These are phyloP conservation scores for Palythoa grandiflora DNA, from an alignment of 92 coral and sea anemone genomes.

Conservation along the genomic window DNA sequence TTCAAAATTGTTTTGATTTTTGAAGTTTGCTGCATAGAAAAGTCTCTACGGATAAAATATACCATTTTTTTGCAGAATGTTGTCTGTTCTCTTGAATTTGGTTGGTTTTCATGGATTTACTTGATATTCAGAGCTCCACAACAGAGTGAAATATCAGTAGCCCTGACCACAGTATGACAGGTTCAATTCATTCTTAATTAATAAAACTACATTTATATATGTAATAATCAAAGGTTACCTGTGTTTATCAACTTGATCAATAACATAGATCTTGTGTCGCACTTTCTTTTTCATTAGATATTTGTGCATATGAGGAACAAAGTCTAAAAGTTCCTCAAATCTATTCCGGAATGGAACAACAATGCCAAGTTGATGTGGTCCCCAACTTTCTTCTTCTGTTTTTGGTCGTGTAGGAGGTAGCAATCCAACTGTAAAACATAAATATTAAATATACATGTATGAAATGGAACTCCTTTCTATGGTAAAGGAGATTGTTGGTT, in stretches of 20 bases:
- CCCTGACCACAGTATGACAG: too few species aligned
- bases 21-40: too few species aligned
- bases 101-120: too few species aligned
- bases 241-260: slow-evolving; percentile 95
- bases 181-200: too few species aligned
- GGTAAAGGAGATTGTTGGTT: too few species aligned
- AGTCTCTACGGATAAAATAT: too few species aligned
- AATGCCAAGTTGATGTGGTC: slow-evolving; percentile 92
- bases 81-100: too few species aligned
- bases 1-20: too few species aligned
- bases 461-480: not conserved
- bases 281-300: slow-evolving; percentile 89
- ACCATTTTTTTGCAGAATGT: too few species aligned
- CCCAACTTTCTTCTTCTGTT: slow-evolving; percentile 68
- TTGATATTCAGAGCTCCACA: too few species aligned
- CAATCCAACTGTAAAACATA: not conserved
- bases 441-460: slow-evolving; percentile 10
- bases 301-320: slow-evolving; percentile 96
- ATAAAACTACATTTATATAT: too few species aligned
- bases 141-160: too few species aligned
- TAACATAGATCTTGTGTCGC: slow-evolving; percentile 79
- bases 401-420: slow-evolving; percentile 3
- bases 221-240: slow-evolving; percentile 51
- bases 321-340: slow-evolving; percentile 94
- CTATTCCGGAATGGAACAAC: slow-evolving; percentile 95